Evolutionary conservation across 2,888 invertebrate genomes (phyloP), one percentile per base, ranked within the genome.

Genomic region (Taphrorychus bicolor): DNA sequence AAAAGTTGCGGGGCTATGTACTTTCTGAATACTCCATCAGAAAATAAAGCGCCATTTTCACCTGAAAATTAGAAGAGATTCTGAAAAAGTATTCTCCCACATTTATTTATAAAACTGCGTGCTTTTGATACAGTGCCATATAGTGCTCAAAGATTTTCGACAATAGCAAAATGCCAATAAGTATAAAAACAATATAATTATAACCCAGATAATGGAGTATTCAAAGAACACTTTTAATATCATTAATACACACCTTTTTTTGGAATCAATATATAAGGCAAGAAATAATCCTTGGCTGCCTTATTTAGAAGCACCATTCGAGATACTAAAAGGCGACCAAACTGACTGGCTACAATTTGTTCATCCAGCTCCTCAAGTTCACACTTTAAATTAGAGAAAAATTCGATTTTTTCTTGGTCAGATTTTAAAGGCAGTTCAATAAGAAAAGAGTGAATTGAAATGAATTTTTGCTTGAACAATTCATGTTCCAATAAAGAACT

Each of bases 401-500:
- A 96, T 62, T 87, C 83, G 71, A 87, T 85, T 78, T 91, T 95
- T 73, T 95, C 94, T 58, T 85, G 84, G 73, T 91, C 90, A 63
- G 85, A 85, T 80, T 95, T 95, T 40, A 95, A 79, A 0, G 95
- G 92, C 59, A 96, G 83, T 78, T 93, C 92, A 74, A 89, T 89
- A 0, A 96, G 84, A 82, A 95, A 95, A 71, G 91, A 90, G 79
- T 94, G 89, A 73, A 95, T 91, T 18, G 87, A 84, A 69, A 95
- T 89, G 79, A 95, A 95, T 76, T 94, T 92, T 78, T 94, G 93
- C 75, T 91, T 92, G 78, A 92, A 95, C 81, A 93, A 92, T 51
- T 87, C 87, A 82, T 94, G 92, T 58, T 87, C 82, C 2, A 92
- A 82, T 23, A 92, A 83, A 18, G 87, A 85, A 5, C 87, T 85